Evolutionary conservation across 2,888 invertebrate species (phyloP).

Genomic region (Mesodorylaimus sp.): DNA sequence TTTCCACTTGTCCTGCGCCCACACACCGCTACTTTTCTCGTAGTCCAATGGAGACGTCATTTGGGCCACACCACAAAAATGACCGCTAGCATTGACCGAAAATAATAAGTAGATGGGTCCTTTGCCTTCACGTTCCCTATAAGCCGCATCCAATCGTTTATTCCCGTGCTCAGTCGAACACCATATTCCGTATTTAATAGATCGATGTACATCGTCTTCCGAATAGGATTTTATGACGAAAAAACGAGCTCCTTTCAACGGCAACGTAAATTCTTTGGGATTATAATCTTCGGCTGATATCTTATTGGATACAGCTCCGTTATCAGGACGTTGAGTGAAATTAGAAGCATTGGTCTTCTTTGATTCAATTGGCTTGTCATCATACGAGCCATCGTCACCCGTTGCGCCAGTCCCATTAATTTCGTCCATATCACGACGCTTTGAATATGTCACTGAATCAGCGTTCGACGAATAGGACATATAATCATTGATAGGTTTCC

Average conservation of each 20-base stretch:
- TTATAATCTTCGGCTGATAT: no score
- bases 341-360: no score
- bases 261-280: conserved; percentile 71
- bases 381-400: no score
- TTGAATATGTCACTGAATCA: no score
- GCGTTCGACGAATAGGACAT: no score
- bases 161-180: conserved; percentile 96
- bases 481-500: no score
- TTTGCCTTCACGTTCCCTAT: conserved; percentile 56
- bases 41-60: conserved; percentile 90
- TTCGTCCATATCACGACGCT: no score
- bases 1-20: conserved; percentile 99
- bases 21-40: conserved; percentile 73
- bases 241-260: conserved; percentile 63
- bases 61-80: conserved; percentile 96
- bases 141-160: conserved; percentile 79
- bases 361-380: no score
- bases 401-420: no score
- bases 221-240: conserved; percentile 97
- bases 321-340: no score
- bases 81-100: conserved; percentile 88
- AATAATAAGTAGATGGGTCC: conserved; percentile 64
- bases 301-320: no score
- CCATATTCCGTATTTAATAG: conserved; percentile 98
- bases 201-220: conserved; percentile 82